phyloP scores from a whole-genome alignment of 2,113 vertebrate genomes.

The Gymnogyps californianus region DNA sequence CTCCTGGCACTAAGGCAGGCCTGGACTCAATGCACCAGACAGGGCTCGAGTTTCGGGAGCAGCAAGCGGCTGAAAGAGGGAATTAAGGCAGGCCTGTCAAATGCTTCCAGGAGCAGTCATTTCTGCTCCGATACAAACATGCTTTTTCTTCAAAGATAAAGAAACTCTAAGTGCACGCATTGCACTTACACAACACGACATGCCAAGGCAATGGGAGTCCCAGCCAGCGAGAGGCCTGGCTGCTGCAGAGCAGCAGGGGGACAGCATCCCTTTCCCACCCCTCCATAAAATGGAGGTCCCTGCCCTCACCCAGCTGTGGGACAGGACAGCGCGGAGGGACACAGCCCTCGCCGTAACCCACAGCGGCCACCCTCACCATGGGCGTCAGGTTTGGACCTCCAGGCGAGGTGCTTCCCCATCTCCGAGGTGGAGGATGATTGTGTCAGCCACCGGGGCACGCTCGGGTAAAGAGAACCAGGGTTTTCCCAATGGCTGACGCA shows the following conservation, averaged over 20 bases:
- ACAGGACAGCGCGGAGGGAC: accelerated
- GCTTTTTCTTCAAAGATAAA: not conserved
- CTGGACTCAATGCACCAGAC: not conserved
- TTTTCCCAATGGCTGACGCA: not conserved
- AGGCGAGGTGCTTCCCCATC: not conserved
- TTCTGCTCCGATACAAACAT: not conserved
- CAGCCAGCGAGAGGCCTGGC: not conserved
- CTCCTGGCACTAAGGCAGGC: accelerated
- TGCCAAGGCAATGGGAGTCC: not conserved
- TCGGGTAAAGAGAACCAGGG: not conserved
- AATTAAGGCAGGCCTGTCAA: not conserved
- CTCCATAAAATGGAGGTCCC: not conserved
- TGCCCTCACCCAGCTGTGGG: not conserved
- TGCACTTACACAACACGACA: not conserved
- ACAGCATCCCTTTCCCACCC: not conserved
- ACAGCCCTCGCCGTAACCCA: not conserved
- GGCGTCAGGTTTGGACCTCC: not conserved
- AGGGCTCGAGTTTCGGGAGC: not conserved
- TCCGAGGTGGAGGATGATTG: accelerated
- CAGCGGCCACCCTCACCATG: accelerated
- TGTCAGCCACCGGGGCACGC: accelerated
- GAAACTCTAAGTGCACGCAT: not conserved
- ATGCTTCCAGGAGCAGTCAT: not conserved
- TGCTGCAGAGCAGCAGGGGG: not conserved
- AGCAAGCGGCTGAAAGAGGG: not conserved